A percentile compares a stretch with the other conserved stretches of the same genome.
Evolutionary conservation across 2,113 vertebrate species (phyloP).

Genomic region (Aix galericulata): DNA sequence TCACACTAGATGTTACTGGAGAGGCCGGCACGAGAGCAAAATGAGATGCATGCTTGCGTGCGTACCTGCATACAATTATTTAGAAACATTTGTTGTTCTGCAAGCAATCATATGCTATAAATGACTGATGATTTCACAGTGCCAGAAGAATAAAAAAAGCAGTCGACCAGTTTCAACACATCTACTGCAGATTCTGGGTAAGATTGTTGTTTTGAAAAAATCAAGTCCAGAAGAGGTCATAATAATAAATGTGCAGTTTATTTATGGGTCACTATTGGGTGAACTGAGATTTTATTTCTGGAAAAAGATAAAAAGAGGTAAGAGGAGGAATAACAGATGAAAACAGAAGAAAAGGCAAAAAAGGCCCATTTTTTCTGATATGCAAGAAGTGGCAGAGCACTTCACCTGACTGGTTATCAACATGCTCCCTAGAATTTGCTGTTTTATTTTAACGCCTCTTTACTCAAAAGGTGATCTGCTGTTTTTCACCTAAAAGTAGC

Average conservation of each 20-base stretch:
- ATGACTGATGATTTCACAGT: background rate
- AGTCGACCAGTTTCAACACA: background rate
- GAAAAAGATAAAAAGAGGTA: background rate
- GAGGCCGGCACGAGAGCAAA: background rate
- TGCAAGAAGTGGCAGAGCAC: background rate
- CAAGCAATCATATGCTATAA: background rate
- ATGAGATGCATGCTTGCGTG: fast-evolving
- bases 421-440: background rate
- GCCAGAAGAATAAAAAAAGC: background rate
- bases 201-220: background rate
- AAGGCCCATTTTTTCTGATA: background rate
- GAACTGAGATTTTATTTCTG: background rate
- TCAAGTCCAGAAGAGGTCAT: background rate
- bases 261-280: background rate
- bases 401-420: constrained; percentile 17
- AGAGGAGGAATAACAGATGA: background rate
- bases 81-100: background rate
- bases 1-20: background rate
- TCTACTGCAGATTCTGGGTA: background rate
- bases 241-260: background rate
- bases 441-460: constrained; percentile 25
- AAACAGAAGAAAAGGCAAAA: background rate
- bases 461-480: background rate
- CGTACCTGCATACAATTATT: background rate
- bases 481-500: constrained; percentile 27